These are phyloP conservation scores for Diadumene lineata DNA, from an alignment of 92 coral and sea anemone species.

Conservation along the genomic window DNA sequence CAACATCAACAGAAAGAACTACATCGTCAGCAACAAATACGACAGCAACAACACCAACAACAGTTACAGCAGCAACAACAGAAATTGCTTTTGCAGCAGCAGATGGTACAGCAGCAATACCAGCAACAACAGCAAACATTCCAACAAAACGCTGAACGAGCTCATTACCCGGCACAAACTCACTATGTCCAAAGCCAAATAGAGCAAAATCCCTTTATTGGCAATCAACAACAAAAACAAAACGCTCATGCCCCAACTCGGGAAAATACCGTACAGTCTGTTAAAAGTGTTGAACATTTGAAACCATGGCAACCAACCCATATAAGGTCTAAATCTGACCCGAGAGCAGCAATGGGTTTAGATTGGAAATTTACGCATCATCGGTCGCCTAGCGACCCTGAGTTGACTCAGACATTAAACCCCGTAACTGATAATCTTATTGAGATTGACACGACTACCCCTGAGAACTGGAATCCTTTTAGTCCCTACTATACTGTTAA, in stretches of 20 bases:
- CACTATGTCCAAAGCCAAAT: constrained; percentile 1
- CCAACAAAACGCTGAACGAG: not conserved
- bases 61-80: constrained; percentile 39
- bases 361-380: constrained; percentile 37
- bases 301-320: constrained; percentile 71
- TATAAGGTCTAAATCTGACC: constrained; percentile 76
- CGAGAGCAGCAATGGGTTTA: constrained; percentile 56
- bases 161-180: constrained; percentile 8
- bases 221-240: not conserved
- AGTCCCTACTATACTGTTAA: constrained; percentile 78
- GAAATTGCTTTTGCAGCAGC: constrained; percentile 9
- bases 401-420: constrained; percentile 48
- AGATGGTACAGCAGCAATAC: constrained; percentile 22
- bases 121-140: constrained; percentile 9
- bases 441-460: constrained; percentile 38
- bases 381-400: constrained; percentile 85
- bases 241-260: constrained; percentile 10
- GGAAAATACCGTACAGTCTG: constrained; percentile 2
- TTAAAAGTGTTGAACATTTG: constrained; percentile 31
- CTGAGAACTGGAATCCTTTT: constrained; percentile 82
- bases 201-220: constrained; percentile 37
- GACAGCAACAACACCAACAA: constrained; percentile 46
- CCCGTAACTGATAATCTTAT: constrained; percentile 54
- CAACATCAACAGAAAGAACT: constrained; percentile 33
- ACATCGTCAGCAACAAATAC: constrained; percentile 41